phyloP scores from a whole-genome alignment of 2,113 vertebrate species.

The Upupa epops region DNA sequence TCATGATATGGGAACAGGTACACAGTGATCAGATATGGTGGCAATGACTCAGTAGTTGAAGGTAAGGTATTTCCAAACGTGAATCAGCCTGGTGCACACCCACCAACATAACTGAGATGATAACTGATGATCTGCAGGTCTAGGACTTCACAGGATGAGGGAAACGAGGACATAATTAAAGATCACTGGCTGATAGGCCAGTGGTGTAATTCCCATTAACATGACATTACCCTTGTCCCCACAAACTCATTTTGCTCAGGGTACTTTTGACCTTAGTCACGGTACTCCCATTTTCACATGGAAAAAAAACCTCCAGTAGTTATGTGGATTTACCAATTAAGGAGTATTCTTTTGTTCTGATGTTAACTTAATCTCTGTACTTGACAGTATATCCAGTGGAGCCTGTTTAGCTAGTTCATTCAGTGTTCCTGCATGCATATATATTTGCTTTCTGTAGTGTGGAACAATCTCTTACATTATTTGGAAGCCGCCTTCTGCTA shows the following conservation, averaged over 20 bases:
- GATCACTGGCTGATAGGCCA: too few species aligned
- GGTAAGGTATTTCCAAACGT: background rate
- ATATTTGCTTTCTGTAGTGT: background rate
- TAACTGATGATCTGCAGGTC: background rate
- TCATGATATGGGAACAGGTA: background rate
- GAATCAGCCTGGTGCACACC: background rate
- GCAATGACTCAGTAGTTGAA: background rate
- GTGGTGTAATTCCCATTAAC: background rate
- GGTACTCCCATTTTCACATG: background rate
- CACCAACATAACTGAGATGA: background rate
- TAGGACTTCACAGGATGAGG: background rate
- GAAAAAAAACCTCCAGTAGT: background rate
- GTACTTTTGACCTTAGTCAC: background rate
- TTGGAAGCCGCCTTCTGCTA: background rate
- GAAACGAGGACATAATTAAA: background rate
- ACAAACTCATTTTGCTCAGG: background rate
- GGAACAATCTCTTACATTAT: background rate
- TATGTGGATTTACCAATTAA: background rate
- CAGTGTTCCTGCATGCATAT: background rate
- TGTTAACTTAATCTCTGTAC: background rate
- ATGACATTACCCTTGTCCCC: accelerated
- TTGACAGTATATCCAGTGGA: background rate
- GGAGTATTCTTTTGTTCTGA: background rate
- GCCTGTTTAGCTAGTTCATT: accelerated
- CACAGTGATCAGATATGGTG: accelerated